Conservation (phyloP, 2,797 vertebrate species). For the Pachyuromys duprasi region DNA sequence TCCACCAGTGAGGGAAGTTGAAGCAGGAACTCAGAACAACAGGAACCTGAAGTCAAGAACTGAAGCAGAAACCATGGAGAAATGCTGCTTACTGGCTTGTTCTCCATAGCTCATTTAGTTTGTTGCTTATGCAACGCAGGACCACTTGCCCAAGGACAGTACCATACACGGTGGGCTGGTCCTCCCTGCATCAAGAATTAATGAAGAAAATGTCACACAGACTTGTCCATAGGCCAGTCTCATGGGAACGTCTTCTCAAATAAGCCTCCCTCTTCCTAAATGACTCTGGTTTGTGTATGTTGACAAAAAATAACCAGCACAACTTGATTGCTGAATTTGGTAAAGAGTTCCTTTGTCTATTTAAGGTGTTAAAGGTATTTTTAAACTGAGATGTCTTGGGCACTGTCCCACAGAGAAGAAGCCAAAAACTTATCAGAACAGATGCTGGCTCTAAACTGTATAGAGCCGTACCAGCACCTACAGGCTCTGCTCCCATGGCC, state of each 20-base stretch:
- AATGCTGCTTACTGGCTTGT: neutral
- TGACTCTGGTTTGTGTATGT: neutral
- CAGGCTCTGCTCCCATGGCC: neutral
- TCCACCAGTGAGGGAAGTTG: neutral
- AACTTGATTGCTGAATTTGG: neutral
- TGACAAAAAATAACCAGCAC: neutral
- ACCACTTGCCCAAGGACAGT: neutral
- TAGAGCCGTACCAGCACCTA: neutral
- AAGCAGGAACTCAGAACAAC: neutral
- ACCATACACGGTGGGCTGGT: neutral
- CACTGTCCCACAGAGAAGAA: conserved; percentile 7
- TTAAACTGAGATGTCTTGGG: neutral
- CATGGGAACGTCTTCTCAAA: no score
- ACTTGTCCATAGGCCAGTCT: neutral
- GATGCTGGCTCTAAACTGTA: neutral
- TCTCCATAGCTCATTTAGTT: neutral
- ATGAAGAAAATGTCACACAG: neutral
- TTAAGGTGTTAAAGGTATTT: conserved; percentile 43
- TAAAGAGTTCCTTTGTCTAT: conserved; percentile 32
- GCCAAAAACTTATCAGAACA: conserved; percentile 5
- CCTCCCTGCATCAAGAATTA: no score
- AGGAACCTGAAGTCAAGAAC: neutral
- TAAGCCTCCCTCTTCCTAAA: neutral
- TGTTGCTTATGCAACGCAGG: neutral
- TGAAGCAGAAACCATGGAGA: neutral